Evolutionary conservation across 2,888 invertebrate genomes (phyloP).

Genomic region (Lithophane semibrunnea): DNA sequence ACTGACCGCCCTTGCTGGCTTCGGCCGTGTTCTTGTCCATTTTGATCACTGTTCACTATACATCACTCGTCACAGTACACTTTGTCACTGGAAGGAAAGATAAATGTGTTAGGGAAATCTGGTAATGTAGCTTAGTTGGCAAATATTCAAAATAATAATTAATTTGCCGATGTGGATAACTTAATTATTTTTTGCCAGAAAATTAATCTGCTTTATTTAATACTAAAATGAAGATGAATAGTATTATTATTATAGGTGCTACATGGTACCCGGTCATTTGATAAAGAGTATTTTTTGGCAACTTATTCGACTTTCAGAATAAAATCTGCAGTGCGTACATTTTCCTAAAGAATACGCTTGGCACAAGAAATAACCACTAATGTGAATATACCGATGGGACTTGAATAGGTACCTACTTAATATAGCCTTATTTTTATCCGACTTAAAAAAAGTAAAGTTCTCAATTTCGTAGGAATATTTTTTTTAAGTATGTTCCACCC

Average conservation of each 20-base stretch:
- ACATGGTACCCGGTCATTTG: constrained; percentile 29
- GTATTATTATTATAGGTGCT: constrained; percentile 15
- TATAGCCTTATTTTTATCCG: not conserved
- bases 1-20: constrained; percentile 73
- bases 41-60: constrained; percentile 69
- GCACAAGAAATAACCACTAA: constrained; percentile 1
- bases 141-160: not conserved
- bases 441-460: not conserved
- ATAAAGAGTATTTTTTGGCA: constrained; percentile 4
- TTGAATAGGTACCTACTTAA: too few relatives aligned
- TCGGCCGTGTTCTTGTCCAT: constrained; percentile 80
- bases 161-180: not conserved
- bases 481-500: not conserved
- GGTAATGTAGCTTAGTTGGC: not conserved
- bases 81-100: constrained; percentile 67
- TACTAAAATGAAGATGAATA: not conserved
- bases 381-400: constrained; percentile 1
- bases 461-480: not conserved
- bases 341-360: constrained; percentile 18
- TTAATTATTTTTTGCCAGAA: not conserved
- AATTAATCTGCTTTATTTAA: not conserved
- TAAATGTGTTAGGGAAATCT: constrained; percentile 29
- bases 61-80: constrained; percentile 73
- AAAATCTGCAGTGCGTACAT: constrained; percentile 46
- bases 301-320: constrained; percentile 26